Conservation (phyloP, 2,888 invertebrate genomes). For the Piscicola geometra region DNA sequence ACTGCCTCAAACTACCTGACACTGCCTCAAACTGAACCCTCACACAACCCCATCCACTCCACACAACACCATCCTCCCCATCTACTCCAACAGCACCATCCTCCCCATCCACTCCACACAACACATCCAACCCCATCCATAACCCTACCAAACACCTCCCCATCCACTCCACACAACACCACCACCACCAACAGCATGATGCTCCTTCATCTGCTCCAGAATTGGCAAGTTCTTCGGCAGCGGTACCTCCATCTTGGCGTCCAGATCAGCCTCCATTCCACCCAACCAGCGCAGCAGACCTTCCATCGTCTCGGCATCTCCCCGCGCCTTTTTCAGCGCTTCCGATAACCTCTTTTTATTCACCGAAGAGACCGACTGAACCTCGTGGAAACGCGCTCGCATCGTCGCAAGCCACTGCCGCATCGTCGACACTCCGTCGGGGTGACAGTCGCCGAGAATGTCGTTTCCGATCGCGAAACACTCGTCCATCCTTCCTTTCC, state of each 20-base stretch:
- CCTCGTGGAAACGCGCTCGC: slow-evolving; percentile 61
- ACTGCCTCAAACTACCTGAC: no score
- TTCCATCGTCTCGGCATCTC: slow-evolving; percentile 81
- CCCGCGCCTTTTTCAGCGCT: slow-evolving; percentile 73
- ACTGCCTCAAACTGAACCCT: no score
- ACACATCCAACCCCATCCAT: no score
- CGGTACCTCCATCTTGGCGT: slow-evolving; percentile 76
- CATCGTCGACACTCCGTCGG: slow-evolving; percentile 92
- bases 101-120: no score
- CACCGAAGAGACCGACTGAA: slow-evolving; percentile 75
- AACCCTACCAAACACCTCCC: background rate
- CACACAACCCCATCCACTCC: no score
- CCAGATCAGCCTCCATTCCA: slow-evolving; percentile 77
- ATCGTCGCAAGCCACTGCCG: slow-evolving; percentile 98
- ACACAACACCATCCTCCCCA: no score
- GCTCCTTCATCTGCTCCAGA: slow-evolving; percentile 64
- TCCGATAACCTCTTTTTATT: slow-evolving; percentile 68
- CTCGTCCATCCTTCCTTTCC: slow-evolving; percentile 69
- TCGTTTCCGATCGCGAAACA: slow-evolving; percentile 73
- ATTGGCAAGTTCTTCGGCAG: slow-evolving; percentile 82
- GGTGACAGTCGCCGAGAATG: slow-evolving; percentile 88
- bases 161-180: background rate
- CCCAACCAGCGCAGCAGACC: slow-evolving; percentile 90
- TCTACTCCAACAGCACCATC: background rate
- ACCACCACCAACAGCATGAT: slow-evolving; percentile 49